Conservation (phyloP, 2,888 invertebrate species). For the Volucella inanis region DNA sequence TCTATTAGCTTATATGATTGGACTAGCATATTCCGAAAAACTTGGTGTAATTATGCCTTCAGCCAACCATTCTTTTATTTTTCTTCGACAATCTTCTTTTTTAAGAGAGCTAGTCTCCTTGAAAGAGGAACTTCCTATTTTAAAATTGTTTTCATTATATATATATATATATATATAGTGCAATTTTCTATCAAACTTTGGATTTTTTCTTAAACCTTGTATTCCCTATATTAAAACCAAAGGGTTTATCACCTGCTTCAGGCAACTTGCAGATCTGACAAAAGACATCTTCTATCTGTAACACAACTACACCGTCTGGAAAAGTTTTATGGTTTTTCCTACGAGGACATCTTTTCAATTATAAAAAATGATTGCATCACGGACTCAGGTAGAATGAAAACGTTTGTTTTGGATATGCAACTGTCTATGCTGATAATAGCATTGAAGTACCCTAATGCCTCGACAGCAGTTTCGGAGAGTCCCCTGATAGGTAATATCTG, state of each 20-base stretch:
- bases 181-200: no score
- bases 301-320: neutral
- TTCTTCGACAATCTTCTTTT: constrained; percentile 48
- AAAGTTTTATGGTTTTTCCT: constrained; percentile 7
- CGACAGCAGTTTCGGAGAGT: neutral
- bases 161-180: no score
- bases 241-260: no score
- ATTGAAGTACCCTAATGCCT: constrained; percentile 9
- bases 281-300: neutral
- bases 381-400: constrained; percentile 3
- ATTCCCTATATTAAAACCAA: neutral
- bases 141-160: neutral
- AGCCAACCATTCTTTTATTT: constrained; percentile 64
- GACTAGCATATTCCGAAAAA: constrained; percentile 66
- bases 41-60: constrained; percentile 53
- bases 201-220: no score
- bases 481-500: neutral
- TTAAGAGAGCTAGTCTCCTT: constrained; percentile 13
- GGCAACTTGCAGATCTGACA: neutral
- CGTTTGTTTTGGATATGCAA: neutral
- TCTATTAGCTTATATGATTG: constrained; percentile 37
- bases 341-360: neutral
- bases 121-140: constrained; percentile 29
- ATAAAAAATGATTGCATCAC: neutral
- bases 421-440: constrained; percentile 2